These are phyloP conservation scores for Toxonevra muliebris DNA, from an alignment of 2,888 invertebrate species.

Conservation along the genomic window DNA sequence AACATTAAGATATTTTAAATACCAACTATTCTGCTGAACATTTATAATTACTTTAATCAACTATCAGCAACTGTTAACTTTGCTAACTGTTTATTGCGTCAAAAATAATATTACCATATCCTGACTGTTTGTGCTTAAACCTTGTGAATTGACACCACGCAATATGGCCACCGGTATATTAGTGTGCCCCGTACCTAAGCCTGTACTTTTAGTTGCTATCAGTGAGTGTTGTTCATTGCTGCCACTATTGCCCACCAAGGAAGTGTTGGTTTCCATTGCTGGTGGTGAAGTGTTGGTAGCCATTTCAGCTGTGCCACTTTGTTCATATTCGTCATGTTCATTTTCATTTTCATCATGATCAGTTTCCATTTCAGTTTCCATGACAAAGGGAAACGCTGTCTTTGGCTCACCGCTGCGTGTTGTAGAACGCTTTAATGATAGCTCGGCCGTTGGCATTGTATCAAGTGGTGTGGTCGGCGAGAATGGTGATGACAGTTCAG, in stretches of 20 bases:
- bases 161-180: constrained; percentile 42
- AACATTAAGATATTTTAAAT: not conserved
- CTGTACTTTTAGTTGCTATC: not conserved
- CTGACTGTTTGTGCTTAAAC: constrained; percentile 28
- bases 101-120: constrained; percentile 46
- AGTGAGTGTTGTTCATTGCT: not conserved
- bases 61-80: not conserved
- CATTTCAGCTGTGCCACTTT: constrained; percentile 1
- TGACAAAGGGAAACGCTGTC: constrained; percentile 21
- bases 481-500: constrained; percentile 39
- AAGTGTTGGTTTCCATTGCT: not conserved
- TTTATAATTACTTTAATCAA: not conserved
- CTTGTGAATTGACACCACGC: constrained; percentile 32
- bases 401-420: constrained; percentile 16
- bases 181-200: not conserved
- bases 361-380: constrained; percentile 15
- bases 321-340: not conserved
- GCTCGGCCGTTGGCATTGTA: constrained; percentile 47
- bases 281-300: constrained; percentile 38
- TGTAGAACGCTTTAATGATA: constrained; percentile 35
- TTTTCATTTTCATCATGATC: not conserved
- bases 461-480: constrained; percentile 57
- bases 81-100: constrained; percentile 36
- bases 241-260: not conserved
- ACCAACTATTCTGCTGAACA: not conserved